A percentile compares a stretch with the other conserved stretches of the same genome.
Evolutionary conservation across 2,888 invertebrate genomes (phyloP).

Genomic region (Linyphia triangularis): DNA sequence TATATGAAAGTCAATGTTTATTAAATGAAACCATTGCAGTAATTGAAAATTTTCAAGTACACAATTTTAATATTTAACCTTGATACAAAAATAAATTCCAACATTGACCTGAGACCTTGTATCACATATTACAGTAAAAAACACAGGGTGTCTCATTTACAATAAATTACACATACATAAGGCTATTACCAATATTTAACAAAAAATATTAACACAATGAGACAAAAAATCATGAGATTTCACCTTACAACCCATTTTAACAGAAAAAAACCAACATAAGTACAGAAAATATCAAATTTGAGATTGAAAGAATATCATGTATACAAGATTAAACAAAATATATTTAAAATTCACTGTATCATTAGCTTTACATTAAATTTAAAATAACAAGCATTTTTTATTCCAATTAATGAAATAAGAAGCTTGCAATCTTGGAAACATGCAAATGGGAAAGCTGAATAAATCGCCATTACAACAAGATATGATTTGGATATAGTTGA

Average conservation of each 20-base stretch:
- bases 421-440: too few species aligned
- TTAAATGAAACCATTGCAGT: conserved; percentile 2
- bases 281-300: neutral
- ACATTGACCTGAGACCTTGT: conserved; percentile 43
- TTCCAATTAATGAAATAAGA: too few species aligned
- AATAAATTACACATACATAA: neutral
- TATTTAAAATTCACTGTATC: too few species aligned
- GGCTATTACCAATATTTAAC: neutral
- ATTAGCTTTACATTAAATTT: too few species aligned
- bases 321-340: too few species aligned
- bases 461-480: too few species aligned
- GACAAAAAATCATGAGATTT: neutral
- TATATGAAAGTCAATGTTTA: neutral
- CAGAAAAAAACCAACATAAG: neutral
- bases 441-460: too few species aligned
- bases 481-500: too few species aligned
- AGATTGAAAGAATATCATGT: too few species aligned
- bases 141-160: conserved; percentile 4
- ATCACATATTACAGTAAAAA: conserved; percentile 29
- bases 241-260: neutral
- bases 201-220: neutral
- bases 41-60: neutral
- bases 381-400: too few species aligned
- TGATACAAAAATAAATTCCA: conserved; percentile 30
- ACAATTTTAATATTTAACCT: conserved; percentile 1